Evolutionary conservation across 2,113 vertebrate genomes (phyloP).

Genomic region (Protomyctophum bolini): DNA sequence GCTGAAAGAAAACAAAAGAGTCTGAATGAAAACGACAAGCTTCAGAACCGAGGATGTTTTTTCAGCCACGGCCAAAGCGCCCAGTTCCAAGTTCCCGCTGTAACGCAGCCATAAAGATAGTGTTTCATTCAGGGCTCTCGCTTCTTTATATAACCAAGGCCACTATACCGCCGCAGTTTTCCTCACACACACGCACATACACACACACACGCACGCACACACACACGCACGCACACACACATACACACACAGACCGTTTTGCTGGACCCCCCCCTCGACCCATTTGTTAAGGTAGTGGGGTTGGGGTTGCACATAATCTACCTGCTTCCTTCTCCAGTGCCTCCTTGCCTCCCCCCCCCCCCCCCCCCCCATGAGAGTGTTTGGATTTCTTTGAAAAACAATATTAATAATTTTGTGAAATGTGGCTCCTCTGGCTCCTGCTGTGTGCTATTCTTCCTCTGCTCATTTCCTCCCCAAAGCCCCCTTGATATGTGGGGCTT

Average conservation of each 20-base stretch:
- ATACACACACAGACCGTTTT: constrained; percentile 28
- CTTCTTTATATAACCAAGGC: constrained; percentile 64
- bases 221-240: too few relatives aligned
- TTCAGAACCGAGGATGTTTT: constrained; percentile 75
- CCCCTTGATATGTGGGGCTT: constrained; percentile 68
- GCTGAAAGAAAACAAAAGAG: constrained; percentile 74
- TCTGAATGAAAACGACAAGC: constrained; percentile 74
- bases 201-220: too few relatives aligned
- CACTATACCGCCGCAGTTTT: constrained; percentile 31
- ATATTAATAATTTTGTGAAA: constrained; percentile 72
- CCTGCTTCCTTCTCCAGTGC: constrained; percentile 47
- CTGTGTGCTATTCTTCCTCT: constrained; percentile 65
- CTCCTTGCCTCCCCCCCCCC: constrained; percentile 8
- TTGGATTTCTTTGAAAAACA: constrained; percentile 74
- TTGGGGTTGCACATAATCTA: constrained; percentile 57
- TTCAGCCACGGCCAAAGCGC: constrained; percentile 70
- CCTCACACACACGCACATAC: constrained; percentile 18
- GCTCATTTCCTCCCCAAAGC: constrained; percentile 76
- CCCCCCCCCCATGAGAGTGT: constrained; percentile 53
- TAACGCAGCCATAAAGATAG: constrained; percentile 65
- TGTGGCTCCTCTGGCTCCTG: constrained; percentile 64
- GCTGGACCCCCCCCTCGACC: constrained; percentile 19
- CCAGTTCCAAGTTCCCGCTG: constrained; percentile 64
- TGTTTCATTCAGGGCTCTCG: constrained; percentile 69
- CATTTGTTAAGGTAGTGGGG: too few relatives aligned